Evolutionary conservation across 2,888 invertebrate species (phyloP), one percentile per base, ranked within the genome.

Genomic region (Hydrotaea cyrtoneurina): DNA sequence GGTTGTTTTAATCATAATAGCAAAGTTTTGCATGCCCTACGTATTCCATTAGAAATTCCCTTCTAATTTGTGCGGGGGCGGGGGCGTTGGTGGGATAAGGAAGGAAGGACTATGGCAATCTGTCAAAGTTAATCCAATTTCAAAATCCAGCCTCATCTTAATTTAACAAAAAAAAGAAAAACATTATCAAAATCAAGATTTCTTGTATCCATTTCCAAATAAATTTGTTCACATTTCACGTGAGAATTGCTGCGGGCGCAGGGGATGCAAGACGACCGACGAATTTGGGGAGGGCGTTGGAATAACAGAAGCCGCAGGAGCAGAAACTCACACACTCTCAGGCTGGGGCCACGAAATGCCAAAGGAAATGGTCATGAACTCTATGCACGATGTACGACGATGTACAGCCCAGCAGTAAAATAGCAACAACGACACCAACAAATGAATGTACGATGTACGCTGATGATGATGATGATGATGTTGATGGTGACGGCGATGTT

Each of bases 71-170:
- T n/a, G n/a, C n/a, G n/a, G n/a, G n/a, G 62, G 5, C 17, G 15
- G 31, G 31, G 7, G 31, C 31, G 31, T 2, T 31, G 31, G 31
- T 23, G 62, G 62, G 31, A n/a, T n/a, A n/a, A n/a, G n/a, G n/a
- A n/a, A 64, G 64, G n/a, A 64, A 64, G 55, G 55, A 50, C 50
- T n/a, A 66, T 8, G 11, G 21, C 66, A 66, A 66, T 66, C 66
- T 43, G 43, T 66, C 66, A 66, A 43, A 66, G 43, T 66, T 66
- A 66, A 66, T 43, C 66, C 66, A 66, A 66, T 66, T 66, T 66
- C 11, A 66, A 43, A 66, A 26, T 43, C 66, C 36, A 11, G 15
- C 43, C 15, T 36, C 13, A 19, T 39, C 43, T 39, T 26, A 17
- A 62, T 23, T 15, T 50, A 43, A n/a, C n/a, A n/a, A n/a, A n/a